Evolutionary conservation across 2,888 invertebrate species (phyloP), one percentile per base, ranked within the genome.

Genomic region (Papilio demoleus): DNA sequence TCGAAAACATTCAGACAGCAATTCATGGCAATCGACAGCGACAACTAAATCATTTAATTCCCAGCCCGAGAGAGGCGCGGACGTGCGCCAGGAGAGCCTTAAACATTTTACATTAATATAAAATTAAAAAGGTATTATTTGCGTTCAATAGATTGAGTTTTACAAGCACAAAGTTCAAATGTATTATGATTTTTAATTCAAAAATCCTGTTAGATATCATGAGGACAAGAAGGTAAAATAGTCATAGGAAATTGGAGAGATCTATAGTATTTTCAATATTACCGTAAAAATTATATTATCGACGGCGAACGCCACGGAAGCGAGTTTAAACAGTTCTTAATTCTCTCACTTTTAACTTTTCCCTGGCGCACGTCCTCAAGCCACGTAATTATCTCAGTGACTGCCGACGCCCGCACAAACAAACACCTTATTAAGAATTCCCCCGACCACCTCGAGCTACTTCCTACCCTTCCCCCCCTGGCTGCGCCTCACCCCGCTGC

Each of bases 361-460:
- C 50, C 27, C 6, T 22, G 12, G 27, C 38, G 42, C 27, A 27
- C 27, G 47, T 47, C 27, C 19, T 9, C 24, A 17, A 14, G 11
- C 56, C n/a, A 11, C 27, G 38, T 65, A 65, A 65, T 53, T 65
- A 65, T 58, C 42, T 58, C 31, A 42, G 65, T 65, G 58, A 65
- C 58, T 65, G 40, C n/a, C 40, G 38, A 12, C 53, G 34, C 17
- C n/a, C 40, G n/a, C 19, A 31, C 56, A 56, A 58, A 65, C 65
- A 65, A 65, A 65, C 65, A 56, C 42, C 65, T 58, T 34, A 65
- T 65, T 58, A 58, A 42, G 58, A 12, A 65, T 65, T 65, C 65
- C 42, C n/a, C n/a, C 53, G n/a, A 4, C 24, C n/a, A 14, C n/a
- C 11, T 47, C 47, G 19, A 4, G 38, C 14, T 14, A 14, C 38